Conservation (phyloP, 2,113 vertebrate genomes). For the Nerophis lumbriciformis region DNA sequence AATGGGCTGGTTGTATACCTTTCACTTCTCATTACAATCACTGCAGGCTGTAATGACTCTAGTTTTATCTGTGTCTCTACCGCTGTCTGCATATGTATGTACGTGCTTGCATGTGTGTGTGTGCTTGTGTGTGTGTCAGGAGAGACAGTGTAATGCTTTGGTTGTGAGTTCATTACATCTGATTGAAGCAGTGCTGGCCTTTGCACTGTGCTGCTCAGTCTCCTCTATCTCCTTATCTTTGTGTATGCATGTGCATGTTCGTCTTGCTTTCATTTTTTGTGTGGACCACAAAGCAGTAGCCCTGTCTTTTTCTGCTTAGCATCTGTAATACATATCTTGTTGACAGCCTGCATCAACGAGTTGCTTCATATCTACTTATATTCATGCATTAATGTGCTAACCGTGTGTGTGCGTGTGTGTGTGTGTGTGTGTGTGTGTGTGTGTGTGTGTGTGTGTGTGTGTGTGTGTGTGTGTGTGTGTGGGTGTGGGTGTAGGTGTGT, state of each 20-base stretch:
- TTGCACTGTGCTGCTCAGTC: slow-evolving; percentile 32
- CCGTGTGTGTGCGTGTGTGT: slow-evolving; percentile 3
- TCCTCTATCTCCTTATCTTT: slow-evolving; percentile 23
- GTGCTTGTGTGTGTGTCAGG: slow-evolving; percentile 11
- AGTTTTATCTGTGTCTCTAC: slow-evolving; percentile 37
- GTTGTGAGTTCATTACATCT: slow-evolving; percentile 45
- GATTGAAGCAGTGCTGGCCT: slow-evolving; percentile 52
- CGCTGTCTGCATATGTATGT: slow-evolving; percentile 15
- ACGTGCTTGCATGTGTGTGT: slow-evolving; percentile 2
- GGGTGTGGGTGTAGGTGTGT: not conserved
- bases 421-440: slow-evolving; percentile 5
- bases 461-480: slow-evolving; percentile 6
- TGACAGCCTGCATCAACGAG: slow-evolving; percentile 38
- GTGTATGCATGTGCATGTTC: not conserved
- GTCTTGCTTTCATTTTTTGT: slow-evolving; percentile 10
- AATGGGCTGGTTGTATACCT: slow-evolving; percentile 72
- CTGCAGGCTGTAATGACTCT: slow-evolving; percentile 49
- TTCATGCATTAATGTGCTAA: slow-evolving; percentile 9
- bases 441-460: slow-evolving; percentile 5
- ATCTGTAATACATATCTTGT: slow-evolving; percentile 33
- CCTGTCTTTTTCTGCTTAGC: slow-evolving; percentile 9
- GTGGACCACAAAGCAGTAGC: not conserved
- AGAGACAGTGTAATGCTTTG: slow-evolving; percentile 24
- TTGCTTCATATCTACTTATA: slow-evolving; percentile 37
- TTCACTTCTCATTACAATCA: slow-evolving; percentile 74